These are phyloP conservation scores for Alectura lathami DNA, from an alignment of 2,113 vertebrate genomes.

Conservation along the genomic window DNA sequence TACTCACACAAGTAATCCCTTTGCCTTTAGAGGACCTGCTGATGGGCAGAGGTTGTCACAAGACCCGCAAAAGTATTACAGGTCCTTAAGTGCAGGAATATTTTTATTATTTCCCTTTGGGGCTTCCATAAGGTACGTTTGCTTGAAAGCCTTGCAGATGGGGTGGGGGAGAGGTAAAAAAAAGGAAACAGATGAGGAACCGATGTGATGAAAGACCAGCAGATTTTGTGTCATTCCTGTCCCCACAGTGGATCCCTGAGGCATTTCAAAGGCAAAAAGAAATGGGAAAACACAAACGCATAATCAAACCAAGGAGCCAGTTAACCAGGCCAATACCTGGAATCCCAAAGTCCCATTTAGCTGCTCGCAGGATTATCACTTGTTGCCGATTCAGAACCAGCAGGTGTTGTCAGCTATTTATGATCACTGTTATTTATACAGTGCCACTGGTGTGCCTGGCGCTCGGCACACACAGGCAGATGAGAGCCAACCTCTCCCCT, in stretches of 20 bases:
- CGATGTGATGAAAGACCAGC: background rate
- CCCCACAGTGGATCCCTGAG: background rate
- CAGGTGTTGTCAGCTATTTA: conserved; percentile 54
- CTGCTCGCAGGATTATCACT: conserved; percentile 34
- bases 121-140: background rate
- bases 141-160: background rate
- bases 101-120: background rate
- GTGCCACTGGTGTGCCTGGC: background rate
- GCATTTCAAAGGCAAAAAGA: background rate
- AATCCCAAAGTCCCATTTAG: background rate
- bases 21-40: rapidly evolving
- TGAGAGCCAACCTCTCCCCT: background rate
- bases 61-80: background rate
- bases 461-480: background rate
- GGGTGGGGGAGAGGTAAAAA: background rate
- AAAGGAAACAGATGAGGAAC: background rate
- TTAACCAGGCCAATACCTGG: background rate
- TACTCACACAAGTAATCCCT: rapidly evolving
- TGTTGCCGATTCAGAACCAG: conserved; percentile 35
- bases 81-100: background rate
- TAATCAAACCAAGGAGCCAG: background rate
- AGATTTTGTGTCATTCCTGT: background rate
- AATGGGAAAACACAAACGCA: background rate
- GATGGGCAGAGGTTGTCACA: background rate
- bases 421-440: background rate